Conservation (phyloP, 2,113 vertebrate species). For the Sturnus vulgaris region DNA sequence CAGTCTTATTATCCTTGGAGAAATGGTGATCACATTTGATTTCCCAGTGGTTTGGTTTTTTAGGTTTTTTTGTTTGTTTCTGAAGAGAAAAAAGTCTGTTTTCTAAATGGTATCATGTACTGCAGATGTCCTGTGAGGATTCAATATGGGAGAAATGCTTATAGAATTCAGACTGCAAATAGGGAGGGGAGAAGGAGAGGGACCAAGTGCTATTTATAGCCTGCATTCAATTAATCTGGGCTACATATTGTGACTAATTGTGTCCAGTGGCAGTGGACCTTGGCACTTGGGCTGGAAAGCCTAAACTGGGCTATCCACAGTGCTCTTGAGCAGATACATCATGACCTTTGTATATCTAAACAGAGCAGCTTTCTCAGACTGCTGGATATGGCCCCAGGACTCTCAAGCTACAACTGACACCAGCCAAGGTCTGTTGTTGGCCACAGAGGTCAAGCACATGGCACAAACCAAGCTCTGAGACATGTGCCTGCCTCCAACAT, state of each 20-base stretch:
- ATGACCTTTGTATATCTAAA: background rate
- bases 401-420: background rate
- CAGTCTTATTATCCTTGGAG: background rate
- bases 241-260: background rate
- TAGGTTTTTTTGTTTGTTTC: background rate
- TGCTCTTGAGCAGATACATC: background rate
- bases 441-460: background rate
- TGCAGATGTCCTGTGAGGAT: background rate
- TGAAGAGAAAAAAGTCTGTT: background rate
- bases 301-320: background rate
- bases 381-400: background rate
- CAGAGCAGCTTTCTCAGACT: background rate
- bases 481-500: background rate
- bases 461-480: background rate
- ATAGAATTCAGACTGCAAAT: background rate
- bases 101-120: background rate
- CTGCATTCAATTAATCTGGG: background rate
- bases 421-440: background rate
- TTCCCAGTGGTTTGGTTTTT: background rate
- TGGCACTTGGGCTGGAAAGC: background rate
- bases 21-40: background rate
- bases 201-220: background rate
- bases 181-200: background rate
- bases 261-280: background rate
- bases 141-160: background rate